phyloP scores from a whole-genome alignment of 2,888 invertebrate genomes.

The Heterodera filipjevi region DNA sequence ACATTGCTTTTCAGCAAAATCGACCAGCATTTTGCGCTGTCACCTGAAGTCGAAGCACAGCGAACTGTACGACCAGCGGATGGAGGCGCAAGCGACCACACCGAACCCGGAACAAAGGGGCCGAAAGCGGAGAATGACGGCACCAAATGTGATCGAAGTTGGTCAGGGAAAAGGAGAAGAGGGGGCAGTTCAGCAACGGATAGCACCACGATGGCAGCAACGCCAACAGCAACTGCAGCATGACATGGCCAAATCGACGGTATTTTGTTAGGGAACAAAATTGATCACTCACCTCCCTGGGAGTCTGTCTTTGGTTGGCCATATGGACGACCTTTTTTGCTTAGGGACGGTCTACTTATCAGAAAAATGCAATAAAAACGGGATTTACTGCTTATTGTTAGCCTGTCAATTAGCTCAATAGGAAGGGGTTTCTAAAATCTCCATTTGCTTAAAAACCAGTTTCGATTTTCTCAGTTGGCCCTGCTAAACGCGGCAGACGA shows the following conservation, averaged over 20 bases:
- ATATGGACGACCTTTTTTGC: too few species aligned
- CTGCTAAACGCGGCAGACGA: not conserved
- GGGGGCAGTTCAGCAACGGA: not conserved
- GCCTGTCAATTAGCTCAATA: too few species aligned
- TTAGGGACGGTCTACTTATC: too few species aligned
- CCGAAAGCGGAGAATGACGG: not conserved
- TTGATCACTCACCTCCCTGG: too few species aligned
- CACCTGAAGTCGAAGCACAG: constrained; percentile 25
- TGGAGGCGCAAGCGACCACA: constrained; percentile 7
- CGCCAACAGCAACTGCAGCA: not conserved
- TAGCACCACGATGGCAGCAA: not conserved
- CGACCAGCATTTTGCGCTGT: constrained; percentile 25
- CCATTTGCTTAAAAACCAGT: too few species aligned
- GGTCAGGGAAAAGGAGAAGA: not conserved
- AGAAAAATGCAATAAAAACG: too few species aligned
- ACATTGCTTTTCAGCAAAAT: constrained; percentile 20
- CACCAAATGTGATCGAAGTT: too few species aligned
- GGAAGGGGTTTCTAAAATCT: too few species aligned
- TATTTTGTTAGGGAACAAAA: too few species aligned
- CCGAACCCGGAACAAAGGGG: constrained; percentile 16
- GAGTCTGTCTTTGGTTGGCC: too few species aligned
- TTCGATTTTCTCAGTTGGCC: not conserved
- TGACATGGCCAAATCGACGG: not conserved
- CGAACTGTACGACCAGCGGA: constrained; percentile 7
- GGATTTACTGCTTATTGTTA: too few species aligned